These are phyloP conservation scores for Mormyrus lacerda DNA, from an alignment of 2,113 vertebrate genomes.

Conservation along the genomic window DNA sequence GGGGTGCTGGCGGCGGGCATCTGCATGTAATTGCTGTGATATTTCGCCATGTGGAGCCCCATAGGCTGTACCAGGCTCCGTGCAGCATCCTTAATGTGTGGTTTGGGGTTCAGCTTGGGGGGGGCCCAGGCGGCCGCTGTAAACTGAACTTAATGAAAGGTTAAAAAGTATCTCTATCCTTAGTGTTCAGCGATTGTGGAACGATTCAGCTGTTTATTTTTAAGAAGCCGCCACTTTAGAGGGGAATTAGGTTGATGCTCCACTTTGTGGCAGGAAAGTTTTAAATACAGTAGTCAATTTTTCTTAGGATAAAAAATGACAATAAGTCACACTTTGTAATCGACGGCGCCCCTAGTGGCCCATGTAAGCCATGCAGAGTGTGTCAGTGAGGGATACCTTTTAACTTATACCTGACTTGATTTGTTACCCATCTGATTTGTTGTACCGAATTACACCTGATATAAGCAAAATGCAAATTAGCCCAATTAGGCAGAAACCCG, in stretches of 20 bases:
- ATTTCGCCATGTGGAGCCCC: not conserved
- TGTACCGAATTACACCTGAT: not conserved
- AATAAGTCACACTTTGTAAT: too few species aligned
- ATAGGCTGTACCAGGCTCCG: not conserved
- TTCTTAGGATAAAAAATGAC: too few species aligned
- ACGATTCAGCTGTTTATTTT: not conserved
- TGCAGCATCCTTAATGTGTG: not conserved
- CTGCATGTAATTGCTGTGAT: not conserved
- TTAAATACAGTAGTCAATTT: not conserved
- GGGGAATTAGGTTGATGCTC: not conserved
- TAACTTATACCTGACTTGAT: not conserved
- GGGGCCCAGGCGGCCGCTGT: not conserved
- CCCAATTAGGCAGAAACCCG: not conserved
- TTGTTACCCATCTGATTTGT: not conserved
- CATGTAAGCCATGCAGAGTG: not conserved
- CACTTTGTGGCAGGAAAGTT: not conserved
- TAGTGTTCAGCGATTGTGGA: not conserved
- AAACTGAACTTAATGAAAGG: not conserved
- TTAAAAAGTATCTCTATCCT: not conserved
- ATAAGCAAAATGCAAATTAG: not conserved
- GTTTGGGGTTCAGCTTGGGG: not conserved
- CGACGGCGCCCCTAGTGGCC: constrained; percentile 15
- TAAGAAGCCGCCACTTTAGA: not conserved
- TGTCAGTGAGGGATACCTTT: not conserved
- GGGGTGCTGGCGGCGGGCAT: not conserved